Evolutionary conservation across 2,888 invertebrate species (phyloP).

Genomic region (Drosophila gaucha): DNA sequence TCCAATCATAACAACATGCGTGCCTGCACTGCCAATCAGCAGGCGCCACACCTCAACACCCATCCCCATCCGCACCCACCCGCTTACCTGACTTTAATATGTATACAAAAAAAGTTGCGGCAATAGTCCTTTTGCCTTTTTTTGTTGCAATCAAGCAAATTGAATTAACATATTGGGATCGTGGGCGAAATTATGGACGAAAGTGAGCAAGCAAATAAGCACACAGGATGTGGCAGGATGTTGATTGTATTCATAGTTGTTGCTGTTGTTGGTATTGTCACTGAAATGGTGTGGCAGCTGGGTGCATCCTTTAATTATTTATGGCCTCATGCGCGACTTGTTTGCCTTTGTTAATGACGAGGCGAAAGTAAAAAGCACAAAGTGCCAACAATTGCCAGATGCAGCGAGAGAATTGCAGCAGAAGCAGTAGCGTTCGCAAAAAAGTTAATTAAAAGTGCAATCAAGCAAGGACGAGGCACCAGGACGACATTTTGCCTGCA

Average conservation of each 20-base stretch:
- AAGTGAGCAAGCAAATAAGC: constrained; percentile 14
- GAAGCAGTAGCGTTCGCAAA: constrained; percentile 48
- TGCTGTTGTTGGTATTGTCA: constrained; percentile 24
- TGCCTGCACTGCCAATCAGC: constrained; percentile 68
- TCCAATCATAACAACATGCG: constrained; percentile 78
- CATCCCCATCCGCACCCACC: neutral
- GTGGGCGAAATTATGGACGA: constrained; percentile 23
- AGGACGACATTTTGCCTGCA: constrained; percentile 60
- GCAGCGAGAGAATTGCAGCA: constrained; percentile 28
- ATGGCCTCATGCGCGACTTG: constrained; percentile 64
- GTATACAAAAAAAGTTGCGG: constrained; percentile 39
- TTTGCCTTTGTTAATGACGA: constrained; percentile 70
- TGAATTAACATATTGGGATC: constrained; percentile 70
- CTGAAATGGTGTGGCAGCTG: constrained; percentile 51
- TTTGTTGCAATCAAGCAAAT: constrained; percentile 70
- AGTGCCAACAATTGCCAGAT: constrained; percentile 63
- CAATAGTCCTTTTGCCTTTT: constrained; percentile 7
- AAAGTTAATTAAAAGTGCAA: constrained; percentile 82
- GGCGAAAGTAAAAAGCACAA: constrained; percentile 54
- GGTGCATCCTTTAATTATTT: constrained; percentile 62
- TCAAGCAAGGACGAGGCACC: constrained; percentile 58
- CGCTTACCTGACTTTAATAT: neutral
- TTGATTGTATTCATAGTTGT: constrained; percentile 35
- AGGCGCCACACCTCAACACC: constrained; percentile 1
- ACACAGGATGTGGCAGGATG: constrained; percentile 39